A percentile compares a stretch with the other conserved stretches of the same genome.
Conservation (phyloP, 2,797 vertebrate species). For the Typhlichthys eigenmanni region DNA sequence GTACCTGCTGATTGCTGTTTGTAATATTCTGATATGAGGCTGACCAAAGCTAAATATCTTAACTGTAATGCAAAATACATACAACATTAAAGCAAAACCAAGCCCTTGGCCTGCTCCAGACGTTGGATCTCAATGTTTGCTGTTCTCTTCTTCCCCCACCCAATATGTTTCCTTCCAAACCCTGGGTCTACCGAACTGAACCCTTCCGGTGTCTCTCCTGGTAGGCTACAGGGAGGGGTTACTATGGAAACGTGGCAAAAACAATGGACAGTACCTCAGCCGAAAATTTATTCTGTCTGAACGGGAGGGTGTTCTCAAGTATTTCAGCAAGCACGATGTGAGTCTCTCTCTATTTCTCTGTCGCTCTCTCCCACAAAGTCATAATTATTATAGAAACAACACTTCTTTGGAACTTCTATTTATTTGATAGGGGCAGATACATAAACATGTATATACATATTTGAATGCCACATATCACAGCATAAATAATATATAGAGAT, state of each 20-base stretch:
- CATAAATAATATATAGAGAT: no score
- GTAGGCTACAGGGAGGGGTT: conserved; percentile 94
- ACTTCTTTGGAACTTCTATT: neutral
- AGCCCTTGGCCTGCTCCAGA: no score
- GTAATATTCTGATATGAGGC: neutral
- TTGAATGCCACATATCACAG: no score
- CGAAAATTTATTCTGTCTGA: conserved; percentile 94
- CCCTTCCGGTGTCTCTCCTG: conserved; percentile 24
- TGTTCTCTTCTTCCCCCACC: neutral
- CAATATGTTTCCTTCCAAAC: neutral
- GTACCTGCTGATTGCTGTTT: no score
- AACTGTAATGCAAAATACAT: no score
- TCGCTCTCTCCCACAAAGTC: neutral
- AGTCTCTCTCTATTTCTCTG: conserved; percentile 47
- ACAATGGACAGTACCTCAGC: conserved; percentile 94
- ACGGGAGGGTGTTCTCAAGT: conserved; percentile 91
- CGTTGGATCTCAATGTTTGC: no score
- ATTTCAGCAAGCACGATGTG: conserved; percentile 94
- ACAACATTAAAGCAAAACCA: no score
- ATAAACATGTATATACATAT: no score
- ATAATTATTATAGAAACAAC: neutral
- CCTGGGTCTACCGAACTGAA: conserved; percentile 8
- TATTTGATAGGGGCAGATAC: no score
- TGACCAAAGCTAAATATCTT: neutral
- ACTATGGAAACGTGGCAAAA: conserved; percentile 94